Evolutionary conservation across 2,888 invertebrate species (phyloP).

Genomic region (Dermolepida albohirtum): DNA sequence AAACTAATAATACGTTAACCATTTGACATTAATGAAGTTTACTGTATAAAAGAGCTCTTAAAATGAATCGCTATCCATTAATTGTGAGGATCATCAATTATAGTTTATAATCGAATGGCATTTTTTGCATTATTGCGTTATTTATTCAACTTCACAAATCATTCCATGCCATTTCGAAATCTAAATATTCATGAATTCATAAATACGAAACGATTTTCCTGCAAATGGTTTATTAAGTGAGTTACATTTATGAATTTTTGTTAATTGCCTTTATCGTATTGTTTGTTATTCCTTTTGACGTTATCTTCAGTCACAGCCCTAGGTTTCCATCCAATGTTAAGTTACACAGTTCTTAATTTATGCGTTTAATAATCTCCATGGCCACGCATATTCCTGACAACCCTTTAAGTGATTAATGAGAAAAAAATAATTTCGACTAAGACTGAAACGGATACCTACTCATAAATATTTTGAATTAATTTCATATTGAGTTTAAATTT

Average conservation of each 20-base stretch:
- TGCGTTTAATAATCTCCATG: constrained; percentile 49
- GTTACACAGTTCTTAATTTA: constrained; percentile 46
- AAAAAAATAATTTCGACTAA: constrained; percentile 44
- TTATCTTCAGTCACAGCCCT: constrained; percentile 46
- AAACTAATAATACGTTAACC: background rate
- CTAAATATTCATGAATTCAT: constrained; percentile 40
- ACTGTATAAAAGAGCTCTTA: background rate
- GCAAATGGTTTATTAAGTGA: constrained; percentile 27
- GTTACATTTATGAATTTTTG: constrained; percentile 41
- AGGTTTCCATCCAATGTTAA: constrained; percentile 31
- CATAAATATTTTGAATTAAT: constrained; percentile 44
- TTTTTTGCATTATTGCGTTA: no score
- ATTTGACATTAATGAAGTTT: no score
- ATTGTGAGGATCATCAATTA: background rate
- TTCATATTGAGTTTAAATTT: constrained; percentile 28
- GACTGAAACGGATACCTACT: constrained; percentile 38
- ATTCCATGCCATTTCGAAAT: constrained; percentile 1
- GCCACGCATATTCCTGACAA: constrained; percentile 47
- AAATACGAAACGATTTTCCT: constrained; percentile 24
- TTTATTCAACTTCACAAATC: background rate
- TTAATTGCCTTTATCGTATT: constrained; percentile 46
- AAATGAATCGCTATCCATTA: background rate
- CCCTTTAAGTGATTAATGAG: constrained; percentile 48
- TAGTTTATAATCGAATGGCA: background rate
- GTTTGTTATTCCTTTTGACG: constrained; percentile 47